Percentiles rank a stretch among this genome's conserved stretches.
Evolutionary conservation across 2,797 vertebrate species (phyloP).

Genomic region (Pseudotriccus pelzelni): DNA sequence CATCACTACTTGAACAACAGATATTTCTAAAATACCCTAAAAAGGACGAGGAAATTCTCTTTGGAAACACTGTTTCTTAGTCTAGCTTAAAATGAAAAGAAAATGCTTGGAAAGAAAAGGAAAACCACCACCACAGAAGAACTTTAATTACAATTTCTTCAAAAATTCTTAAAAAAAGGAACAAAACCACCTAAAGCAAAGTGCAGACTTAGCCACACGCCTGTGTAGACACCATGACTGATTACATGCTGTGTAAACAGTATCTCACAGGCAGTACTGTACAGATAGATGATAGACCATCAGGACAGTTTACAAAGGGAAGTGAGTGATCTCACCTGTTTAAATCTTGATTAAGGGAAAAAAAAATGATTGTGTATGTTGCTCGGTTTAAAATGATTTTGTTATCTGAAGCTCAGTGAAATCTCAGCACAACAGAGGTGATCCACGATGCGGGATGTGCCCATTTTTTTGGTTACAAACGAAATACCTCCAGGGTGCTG

Average conservation of each 20-base stretch:
- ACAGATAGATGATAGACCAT: neutral
- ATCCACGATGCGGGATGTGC: neutral
- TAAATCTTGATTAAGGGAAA: neutral
- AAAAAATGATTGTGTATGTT: neutral
- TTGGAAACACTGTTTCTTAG: neutral
- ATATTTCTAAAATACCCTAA: neutral
- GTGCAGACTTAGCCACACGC: neutral
- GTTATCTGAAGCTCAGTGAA: neutral
- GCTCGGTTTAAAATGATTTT: neutral
- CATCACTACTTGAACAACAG: neutral
- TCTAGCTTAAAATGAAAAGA: neutral
- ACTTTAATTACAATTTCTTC: neutral
- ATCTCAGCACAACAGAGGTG: neutral
- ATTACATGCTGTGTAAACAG: neutral
- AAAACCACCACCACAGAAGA: too few species aligned
- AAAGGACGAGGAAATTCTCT: neutral
- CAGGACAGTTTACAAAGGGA: constrained; percentile 12
- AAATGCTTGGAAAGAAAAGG: neutral
- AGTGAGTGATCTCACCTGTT: neutral
- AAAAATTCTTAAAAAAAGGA: neutral
- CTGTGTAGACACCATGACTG: neutral
- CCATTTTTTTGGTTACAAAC: neutral
- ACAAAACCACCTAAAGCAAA: neutral
- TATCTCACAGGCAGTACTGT: neutral
- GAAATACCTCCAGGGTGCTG: neutral